Evolutionary conservation across 37 sponge, comb jelly and placozoan genomes (phyloP).

Genomic region (Hormiphora californensis): DNA sequence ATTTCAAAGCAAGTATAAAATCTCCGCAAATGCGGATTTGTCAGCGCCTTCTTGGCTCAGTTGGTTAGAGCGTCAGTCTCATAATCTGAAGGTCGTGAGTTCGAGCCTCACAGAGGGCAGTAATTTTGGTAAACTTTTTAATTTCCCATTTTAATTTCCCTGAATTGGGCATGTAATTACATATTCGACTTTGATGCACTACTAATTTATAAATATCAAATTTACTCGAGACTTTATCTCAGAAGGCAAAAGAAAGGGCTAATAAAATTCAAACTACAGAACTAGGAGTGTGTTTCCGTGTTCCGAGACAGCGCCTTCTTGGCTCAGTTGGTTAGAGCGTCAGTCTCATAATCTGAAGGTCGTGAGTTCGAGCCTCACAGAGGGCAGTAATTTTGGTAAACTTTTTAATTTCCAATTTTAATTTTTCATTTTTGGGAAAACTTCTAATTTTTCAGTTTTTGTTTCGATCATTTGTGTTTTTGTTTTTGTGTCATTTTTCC

Average conservation of each 20-base stretch:
- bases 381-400: background rate
- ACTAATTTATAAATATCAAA: too few species aligned
- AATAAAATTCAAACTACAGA: too few species aligned
- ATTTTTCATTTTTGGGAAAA: background rate
- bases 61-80: slow-evolving; percentile 41
- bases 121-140: background rate
- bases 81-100: slow-evolving; percentile 40
- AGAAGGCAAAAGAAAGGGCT: too few species aligned
- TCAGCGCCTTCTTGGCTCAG: slow-evolving; percentile 25
- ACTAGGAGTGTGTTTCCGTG: background rate
- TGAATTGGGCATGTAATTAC: too few species aligned
- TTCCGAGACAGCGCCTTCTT: background rate
- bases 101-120: slow-evolving; percentile 32
- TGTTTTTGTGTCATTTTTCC: too few species aligned
- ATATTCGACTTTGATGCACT: too few species aligned
- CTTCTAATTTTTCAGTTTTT: background rate
- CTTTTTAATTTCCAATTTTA: background rate
- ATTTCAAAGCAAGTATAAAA: too few species aligned
- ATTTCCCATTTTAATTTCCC: too few species aligned
- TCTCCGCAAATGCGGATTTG: too few species aligned
- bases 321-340: slow-evolving; percentile 41
- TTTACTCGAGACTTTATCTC: too few species aligned
- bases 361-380: slow-evolving; percentile 37
- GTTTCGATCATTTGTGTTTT: too few species aligned
- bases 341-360: slow-evolving; percentile 40